Evolutionary conservation across 2,113 vertebrate species (phyloP).

Genomic region (Corythaeola cristata): DNA sequence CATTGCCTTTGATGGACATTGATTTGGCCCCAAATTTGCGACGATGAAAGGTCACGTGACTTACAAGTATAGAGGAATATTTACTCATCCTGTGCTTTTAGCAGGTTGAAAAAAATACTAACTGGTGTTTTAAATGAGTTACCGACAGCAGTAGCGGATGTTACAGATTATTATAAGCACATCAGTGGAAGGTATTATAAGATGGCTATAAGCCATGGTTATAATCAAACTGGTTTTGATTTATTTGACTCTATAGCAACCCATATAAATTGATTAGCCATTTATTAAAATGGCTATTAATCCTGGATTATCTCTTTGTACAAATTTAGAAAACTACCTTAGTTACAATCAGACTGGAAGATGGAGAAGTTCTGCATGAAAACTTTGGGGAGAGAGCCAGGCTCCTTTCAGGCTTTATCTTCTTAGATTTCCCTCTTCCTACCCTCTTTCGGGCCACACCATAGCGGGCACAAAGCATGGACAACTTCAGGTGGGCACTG

Average conservation of each 20-base stretch:
- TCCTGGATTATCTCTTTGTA: not conserved
- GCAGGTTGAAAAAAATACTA: not conserved
- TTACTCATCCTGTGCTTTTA: constrained; percentile 1
- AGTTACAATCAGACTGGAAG: not conserved
- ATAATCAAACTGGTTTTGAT: constrained; percentile 28
- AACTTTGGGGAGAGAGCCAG: not conserved
- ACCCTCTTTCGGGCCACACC: not conserved
- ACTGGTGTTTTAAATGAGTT: constrained; percentile 1
- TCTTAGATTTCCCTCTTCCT: not conserved
- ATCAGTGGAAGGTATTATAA: constrained; percentile 46
- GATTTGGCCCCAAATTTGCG: not conserved
- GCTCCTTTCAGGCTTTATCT: not conserved
- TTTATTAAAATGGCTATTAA: constrained; percentile 27
- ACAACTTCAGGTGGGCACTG: not conserved
- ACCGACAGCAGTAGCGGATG: not conserved
- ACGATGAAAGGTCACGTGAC: not conserved
- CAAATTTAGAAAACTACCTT: not conserved
- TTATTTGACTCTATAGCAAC: constrained; percentile 24
- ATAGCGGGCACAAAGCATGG: not conserved
- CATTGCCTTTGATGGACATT: not conserved
- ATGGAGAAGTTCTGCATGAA: not conserved
- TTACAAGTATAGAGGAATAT: not conserved
- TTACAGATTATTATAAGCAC: constrained; percentile 49
- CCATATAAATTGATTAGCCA: constrained; percentile 48
- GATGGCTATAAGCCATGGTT: constrained; percentile 39